phyloP scores from a whole-genome alignment of 2,797 vertebrate species.

The Anabacerthia variegaticeps region DNA sequence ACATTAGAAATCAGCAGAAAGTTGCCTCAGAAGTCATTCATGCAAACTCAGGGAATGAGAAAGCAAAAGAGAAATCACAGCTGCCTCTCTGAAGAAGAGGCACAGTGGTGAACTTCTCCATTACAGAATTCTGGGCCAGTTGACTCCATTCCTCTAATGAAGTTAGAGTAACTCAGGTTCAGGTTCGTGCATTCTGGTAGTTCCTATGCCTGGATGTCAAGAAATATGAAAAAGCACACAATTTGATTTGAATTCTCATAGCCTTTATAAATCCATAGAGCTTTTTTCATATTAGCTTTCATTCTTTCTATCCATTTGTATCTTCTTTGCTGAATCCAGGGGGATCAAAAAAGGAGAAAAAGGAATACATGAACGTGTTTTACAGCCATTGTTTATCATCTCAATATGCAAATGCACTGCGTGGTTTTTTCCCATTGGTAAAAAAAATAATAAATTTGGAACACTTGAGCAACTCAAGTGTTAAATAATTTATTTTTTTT shows the following conservation, averaged over 20 bases:
- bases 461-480: not conserved
- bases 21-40: conserved; percentile 36
- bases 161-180: not conserved
- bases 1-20: conserved; percentile 41
- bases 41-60: conserved; percentile 11
- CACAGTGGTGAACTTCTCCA: not conserved
- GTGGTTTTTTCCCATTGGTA: not conserved
- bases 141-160: not conserved
- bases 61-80: not conserved
- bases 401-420: not conserved
- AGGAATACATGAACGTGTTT: not conserved
- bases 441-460: not conserved
- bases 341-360: not conserved
- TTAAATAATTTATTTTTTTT: not conserved
- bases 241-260: not conserved
- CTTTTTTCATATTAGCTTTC: not conserved
- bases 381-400: not conserved
- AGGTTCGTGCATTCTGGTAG: not conserved
- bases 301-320: not conserved
- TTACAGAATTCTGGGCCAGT: not conserved
- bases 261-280: not conserved
- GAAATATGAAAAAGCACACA: not conserved
- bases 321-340: not conserved
- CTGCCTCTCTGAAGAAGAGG: not conserved
- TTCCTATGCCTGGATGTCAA: rapidly evolving